Conservation (phyloP, 2,797 vertebrate species). For the Phoxinus dragarum region DNA sequence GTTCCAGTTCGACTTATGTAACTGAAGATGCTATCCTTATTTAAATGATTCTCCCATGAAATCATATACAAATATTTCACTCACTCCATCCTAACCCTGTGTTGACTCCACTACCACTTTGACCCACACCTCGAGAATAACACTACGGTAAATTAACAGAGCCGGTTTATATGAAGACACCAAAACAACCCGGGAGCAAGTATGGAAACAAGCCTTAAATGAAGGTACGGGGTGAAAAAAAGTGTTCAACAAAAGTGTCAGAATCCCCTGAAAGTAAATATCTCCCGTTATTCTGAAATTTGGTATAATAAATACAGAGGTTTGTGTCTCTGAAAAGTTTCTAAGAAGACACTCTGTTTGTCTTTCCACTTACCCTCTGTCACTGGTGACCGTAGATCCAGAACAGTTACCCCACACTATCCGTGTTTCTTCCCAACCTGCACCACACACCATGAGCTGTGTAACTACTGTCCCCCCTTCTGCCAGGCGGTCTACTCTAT, state of each 20-base stretch:
- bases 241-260: neutral
- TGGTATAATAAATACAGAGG: neutral
- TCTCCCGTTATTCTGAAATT: neutral
- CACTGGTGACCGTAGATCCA: conserved; percentile 13
- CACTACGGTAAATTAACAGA: neutral
- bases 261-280: neutral
- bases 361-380: conserved; percentile 31
- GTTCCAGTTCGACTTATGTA: neutral
- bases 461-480: conserved; percentile 31
- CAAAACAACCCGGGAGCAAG: neutral
- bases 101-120: conserved; percentile 9
- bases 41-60: conserved; percentile 10
- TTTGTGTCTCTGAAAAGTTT: neutral
- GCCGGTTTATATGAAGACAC: neutral
- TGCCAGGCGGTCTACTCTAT: conserved; percentile 15
- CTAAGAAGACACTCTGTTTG: neutral
- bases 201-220: neutral
- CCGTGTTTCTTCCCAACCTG: conserved; percentile 34
- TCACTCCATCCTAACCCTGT: neutral
- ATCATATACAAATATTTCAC: conserved; percentile 12
- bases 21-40: neutral
- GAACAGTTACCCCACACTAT: conserved; percentile 13
- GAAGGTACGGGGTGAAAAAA: neutral
- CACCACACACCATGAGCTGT: conserved; percentile 39
- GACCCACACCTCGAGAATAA: neutral